A percentile compares a stretch with the other conserved stretches of the same genome.
Conservation (phyloP, 2,888 invertebrate genomes). For the Andrena hattorfiana region DNA sequence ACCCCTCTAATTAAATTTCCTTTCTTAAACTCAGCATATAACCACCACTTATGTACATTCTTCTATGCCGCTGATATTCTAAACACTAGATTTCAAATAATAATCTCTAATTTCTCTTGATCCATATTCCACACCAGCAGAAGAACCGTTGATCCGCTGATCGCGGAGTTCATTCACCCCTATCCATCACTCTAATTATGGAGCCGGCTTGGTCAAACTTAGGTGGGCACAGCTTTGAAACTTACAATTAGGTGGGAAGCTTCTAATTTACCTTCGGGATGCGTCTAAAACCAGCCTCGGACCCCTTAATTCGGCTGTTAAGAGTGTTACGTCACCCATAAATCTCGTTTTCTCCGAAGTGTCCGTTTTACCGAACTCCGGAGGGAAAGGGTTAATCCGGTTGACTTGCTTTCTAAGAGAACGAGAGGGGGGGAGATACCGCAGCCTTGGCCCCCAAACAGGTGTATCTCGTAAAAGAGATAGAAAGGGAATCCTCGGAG, state of each 20-base stretch:
- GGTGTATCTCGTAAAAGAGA: conserved; percentile 48
- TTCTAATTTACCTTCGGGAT: not conserved
- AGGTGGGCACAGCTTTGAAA: conserved; percentile 3
- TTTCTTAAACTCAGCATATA: too few relatives aligned
- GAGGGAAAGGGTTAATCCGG: conserved; percentile 22
- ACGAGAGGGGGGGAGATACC: not conserved
- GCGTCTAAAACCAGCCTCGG: not conserved
- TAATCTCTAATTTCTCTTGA: not conserved
- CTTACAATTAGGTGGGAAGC: not conserved
- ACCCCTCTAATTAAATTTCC: too few relatives aligned
- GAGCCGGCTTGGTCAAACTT: not conserved
- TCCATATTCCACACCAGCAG: not conserved
- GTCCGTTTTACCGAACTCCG: not conserved
- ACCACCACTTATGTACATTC: too few relatives aligned
- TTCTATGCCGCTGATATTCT: not conserved
- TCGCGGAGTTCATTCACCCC: not conserved
- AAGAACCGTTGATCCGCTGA: not conserved
- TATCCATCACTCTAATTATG: not conserved
- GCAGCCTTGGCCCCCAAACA: conserved; percentile 33
- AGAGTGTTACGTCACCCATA: not conserved
- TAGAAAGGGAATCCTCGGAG: conserved; percentile 24
- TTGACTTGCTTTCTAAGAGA: conserved; percentile 23
- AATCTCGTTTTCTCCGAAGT: not conserved
- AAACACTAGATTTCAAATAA: not conserved
- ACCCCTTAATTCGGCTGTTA: not conserved